Percentiles rank a stretch among this genome's conserved stretches.
These are phyloP conservation scores for Zygothrica quintamaculata DNA, from an alignment of 2,888 invertebrate species.

Conservation along the genomic window DNA sequence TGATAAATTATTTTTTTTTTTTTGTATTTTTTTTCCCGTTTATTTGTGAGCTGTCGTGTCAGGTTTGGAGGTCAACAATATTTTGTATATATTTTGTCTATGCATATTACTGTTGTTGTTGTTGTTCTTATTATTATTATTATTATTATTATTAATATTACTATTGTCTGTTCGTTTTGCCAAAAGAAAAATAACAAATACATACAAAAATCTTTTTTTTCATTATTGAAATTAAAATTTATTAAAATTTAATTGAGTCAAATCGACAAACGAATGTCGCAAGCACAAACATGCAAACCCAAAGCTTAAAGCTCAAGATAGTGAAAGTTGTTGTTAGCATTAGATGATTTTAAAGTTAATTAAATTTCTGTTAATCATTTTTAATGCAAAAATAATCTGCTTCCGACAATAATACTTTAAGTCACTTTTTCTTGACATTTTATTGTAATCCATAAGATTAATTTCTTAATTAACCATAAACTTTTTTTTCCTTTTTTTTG, in stretches of 20 bases:
- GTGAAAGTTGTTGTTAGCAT: slow-evolving; percentile 17
- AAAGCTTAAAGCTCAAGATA: slow-evolving; percentile 28
- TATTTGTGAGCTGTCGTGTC: slow-evolving; percentile 72
- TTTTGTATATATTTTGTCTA: slow-evolving; percentile 54
- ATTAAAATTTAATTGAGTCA: slow-evolving; percentile 73
- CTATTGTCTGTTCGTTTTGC: slow-evolving; percentile 33
- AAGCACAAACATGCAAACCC: slow-evolving; percentile 25
- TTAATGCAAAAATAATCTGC: background rate
- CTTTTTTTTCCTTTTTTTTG: too few species aligned
- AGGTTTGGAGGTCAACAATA: slow-evolving; percentile 71
- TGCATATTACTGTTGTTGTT: slow-evolving; percentile 34
- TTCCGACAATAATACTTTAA: too few species aligned
- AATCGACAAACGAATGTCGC: slow-evolving; percentile 39
- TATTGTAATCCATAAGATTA: too few species aligned
- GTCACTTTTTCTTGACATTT: background rate
- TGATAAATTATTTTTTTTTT: slow-evolving; percentile 67
- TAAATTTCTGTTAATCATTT: background rate
- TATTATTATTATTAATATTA: slow-evolving; percentile 25
- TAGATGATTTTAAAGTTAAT: background rate
- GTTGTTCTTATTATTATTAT: slow-evolving; percentile 19
- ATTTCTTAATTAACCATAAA: too few species aligned
- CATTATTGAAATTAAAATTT: slow-evolving; percentile 69
- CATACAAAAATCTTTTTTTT: too few species aligned
- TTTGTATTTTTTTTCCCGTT: slow-evolving; percentile 40
- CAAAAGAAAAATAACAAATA: slow-evolving; percentile 43